Evolutionary conservation across 1,140 invertebrate species (phyloP).

Genomic region (Scaptodrosophila lebanonensis): DNA sequence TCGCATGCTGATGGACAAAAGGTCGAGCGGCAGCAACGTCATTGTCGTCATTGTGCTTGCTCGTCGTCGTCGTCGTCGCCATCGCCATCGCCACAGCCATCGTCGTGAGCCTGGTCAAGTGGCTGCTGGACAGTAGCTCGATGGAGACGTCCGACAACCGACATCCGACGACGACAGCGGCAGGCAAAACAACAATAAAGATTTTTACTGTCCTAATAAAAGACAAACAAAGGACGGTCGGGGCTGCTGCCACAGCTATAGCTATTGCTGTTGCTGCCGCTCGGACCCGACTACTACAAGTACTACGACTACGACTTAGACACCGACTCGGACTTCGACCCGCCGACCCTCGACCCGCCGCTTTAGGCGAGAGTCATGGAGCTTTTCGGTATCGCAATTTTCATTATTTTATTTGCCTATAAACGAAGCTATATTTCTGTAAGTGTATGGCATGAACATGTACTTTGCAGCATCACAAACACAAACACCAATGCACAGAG

Average conservation of each 20-base stretch:
- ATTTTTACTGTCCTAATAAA: constrained; percentile 75
- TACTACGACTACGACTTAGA: background rate
- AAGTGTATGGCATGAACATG: constrained; percentile 33
- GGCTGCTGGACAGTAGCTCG: constrained; percentile 29
- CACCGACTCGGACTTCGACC: background rate
- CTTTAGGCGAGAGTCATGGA: no score
- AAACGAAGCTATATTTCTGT: constrained; percentile 72
- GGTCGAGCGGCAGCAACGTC: constrained; percentile 62
- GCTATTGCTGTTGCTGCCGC: constrained; percentile 12
- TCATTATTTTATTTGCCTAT: constrained; percentile 77
- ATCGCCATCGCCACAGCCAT: background rate
- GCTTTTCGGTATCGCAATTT: constrained; percentile 69
- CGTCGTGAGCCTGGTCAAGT: constrained; percentile 54
- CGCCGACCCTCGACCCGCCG: no score
- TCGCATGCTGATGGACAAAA: constrained; percentile 51
- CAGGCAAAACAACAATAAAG: constrained; percentile 56
- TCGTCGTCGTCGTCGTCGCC: background rate
- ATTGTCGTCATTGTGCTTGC: constrained; percentile 64
- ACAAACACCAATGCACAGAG: no score
- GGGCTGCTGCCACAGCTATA: constrained; percentile 28
- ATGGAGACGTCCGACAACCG: constrained; percentile 8
- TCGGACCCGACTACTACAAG: background rate
- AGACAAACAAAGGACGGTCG: constrained; percentile 68
- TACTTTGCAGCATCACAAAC: background rate
- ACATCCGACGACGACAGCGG: constrained; percentile 22